These are phyloP conservation scores for Tragelaphus buxtoni DNA, from an alignment of 2,113 vertebrate genomes.

Conservation along the genomic window DNA sequence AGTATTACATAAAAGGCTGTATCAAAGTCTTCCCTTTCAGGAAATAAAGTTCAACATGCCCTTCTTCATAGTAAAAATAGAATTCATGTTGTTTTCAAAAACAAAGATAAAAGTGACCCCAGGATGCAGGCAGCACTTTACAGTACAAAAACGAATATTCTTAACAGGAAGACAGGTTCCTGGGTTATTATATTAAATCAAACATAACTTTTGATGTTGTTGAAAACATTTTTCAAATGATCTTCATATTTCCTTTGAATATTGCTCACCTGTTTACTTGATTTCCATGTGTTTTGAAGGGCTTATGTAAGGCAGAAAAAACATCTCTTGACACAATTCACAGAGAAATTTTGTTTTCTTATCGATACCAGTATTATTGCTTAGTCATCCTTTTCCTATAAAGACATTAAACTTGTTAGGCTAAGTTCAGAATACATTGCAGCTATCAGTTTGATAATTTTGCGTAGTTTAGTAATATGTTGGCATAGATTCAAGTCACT, in stretches of 20 bases:
- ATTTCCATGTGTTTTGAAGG: conserved; percentile 28
- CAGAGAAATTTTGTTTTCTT: background rate
- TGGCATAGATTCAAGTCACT: background rate
- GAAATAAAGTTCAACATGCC: conserved; percentile 41
- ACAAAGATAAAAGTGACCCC: background rate
- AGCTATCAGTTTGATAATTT: background rate
- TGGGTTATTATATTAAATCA: background rate
- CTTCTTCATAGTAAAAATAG: conserved; percentile 34
- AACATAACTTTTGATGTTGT: background rate
- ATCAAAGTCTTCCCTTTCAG: conserved; percentile 44
- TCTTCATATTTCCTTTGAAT: conserved; percentile 5
- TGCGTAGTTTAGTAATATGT: background rate
- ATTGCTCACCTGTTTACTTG: background rate
- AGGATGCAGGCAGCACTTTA: conserved; percentile 28
- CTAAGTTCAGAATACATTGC: background rate
- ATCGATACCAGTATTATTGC: background rate
- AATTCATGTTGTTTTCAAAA: conserved; percentile 16
- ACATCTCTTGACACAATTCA: background rate
- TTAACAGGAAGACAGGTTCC: background rate
- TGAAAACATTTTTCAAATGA: conserved; percentile 42
- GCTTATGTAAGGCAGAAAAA: background rate
- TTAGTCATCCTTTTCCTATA: background rate
- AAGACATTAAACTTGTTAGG: background rate
- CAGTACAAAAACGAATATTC: background rate
- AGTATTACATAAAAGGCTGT: conserved; percentile 82